Conservation (phyloP, 2,113 vertebrate genomes). For the Mormoops blainvillei region DNA sequence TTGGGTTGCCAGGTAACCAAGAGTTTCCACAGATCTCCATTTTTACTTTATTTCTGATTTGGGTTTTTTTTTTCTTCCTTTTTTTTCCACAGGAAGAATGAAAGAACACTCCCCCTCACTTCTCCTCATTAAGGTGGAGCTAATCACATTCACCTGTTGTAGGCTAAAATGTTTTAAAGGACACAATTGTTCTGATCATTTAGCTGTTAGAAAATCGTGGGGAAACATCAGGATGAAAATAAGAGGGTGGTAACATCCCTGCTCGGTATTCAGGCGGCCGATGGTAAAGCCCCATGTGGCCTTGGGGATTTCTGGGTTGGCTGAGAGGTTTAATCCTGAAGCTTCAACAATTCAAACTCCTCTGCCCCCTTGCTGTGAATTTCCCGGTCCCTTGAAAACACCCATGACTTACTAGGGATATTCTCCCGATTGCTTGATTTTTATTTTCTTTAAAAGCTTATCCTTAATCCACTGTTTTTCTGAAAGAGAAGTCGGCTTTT, state of each 20-base stretch:
- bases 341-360: slow-evolving; percentile 60
- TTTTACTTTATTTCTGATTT: slow-evolving; percentile 63
- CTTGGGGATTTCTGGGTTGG: not conserved
- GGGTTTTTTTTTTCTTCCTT: slow-evolving; percentile 27
- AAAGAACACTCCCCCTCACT: not conserved
- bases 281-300: slow-evolving; percentile 60
- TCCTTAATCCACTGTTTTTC: not conserved
- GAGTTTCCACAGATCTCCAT: slow-evolving; percentile 32
- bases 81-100: not conserved
- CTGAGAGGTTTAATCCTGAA: slow-evolving; percentile 55
- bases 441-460: slow-evolving; percentile 39
- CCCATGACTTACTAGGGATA: slow-evolving; percentile 31
- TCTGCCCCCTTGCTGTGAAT: slow-evolving; percentile 53
- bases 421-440: not conserved
- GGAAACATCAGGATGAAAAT: slow-evolving; percentile 66
- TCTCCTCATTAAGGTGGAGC: not conserved
- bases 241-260: slow-evolving; percentile 1
- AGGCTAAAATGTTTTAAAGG: slow-evolving; percentile 20
- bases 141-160: slow-evolving; percentile 17
- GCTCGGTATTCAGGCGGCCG: slow-evolving; percentile 9
- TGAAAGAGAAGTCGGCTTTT: not conserved
- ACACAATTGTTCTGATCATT: not conserved
- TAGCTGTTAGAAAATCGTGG: slow-evolving; percentile 39
- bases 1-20: slow-evolving; percentile 75
- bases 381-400: slow-evolving; percentile 57